A percentile compares a stretch with the other conserved stretches of the same genome.
Conservation (phyloP, 35 echinoderm and acorn worm species). For the Amphiura filiformis region DNA sequence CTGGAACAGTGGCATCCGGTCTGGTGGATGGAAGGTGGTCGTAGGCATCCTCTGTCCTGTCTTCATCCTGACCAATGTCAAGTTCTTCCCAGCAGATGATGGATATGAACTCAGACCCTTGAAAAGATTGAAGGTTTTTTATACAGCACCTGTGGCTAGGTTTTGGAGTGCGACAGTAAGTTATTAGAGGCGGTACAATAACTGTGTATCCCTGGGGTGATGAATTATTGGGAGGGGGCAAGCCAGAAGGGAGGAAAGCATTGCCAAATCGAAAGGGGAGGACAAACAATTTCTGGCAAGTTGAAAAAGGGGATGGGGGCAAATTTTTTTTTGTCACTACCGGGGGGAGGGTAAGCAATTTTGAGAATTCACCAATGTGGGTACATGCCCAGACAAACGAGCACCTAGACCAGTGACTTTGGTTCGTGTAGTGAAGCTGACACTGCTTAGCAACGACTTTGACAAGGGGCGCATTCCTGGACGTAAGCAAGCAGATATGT, state of each 20-base stretch:
- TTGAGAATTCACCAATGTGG: no score
- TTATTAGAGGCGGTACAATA: neutral
- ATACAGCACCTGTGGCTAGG: conserved; percentile 61
- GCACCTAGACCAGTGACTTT: no score
- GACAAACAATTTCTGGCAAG: no score
- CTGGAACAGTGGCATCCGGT: conserved; percentile 58
- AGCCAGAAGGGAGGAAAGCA: neutral
- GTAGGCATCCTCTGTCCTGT: conserved; percentile 51
- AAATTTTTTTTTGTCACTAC: no score
- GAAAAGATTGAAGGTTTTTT: conserved; percentile 42
- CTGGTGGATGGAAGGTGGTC: conserved; percentile 13
- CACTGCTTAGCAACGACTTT: no score
- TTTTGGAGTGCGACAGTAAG: conserved; percentile 59
- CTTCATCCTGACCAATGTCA: conserved; percentile 23
- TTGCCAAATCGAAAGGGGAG: no score
- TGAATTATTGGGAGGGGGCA: neutral
- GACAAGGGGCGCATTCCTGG: no score
- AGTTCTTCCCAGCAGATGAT: neutral
- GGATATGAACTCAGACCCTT: neutral
- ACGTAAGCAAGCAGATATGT: no score
- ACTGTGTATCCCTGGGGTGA: neutral
- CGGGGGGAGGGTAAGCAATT: no score
- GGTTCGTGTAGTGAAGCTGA: no score
- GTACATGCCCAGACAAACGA: no score
- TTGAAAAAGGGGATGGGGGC: no score